A percentile compares a stretch with the other conserved stretches of the same genome.
Conservation (phyloP, 2,797 vertebrate genomes). For the Chrysocyon brachyurus region DNA sequence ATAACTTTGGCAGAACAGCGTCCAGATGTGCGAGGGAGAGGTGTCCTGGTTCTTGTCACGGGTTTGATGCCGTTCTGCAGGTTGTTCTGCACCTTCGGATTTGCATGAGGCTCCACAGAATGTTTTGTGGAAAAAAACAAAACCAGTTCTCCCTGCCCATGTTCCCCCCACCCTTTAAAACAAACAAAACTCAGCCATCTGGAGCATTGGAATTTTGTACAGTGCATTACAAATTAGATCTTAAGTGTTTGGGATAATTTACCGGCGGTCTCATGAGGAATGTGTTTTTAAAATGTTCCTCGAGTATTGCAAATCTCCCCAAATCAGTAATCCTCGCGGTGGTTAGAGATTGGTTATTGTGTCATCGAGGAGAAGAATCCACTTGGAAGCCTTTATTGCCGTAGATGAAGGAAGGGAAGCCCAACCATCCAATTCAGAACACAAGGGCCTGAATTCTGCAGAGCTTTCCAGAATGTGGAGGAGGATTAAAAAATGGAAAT, state of each 20-base stretch:
- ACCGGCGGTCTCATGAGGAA: neutral
- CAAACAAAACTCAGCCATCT: conserved; percentile 28
- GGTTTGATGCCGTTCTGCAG: too few relatives aligned
- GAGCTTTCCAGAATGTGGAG: neutral
- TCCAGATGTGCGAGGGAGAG: neutral
- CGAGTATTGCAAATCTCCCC: neutral
- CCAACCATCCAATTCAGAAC: neutral
- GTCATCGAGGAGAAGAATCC: neutral
- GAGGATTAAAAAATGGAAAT: neutral
- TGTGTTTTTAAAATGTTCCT: neutral
- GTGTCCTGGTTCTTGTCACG: neutral
- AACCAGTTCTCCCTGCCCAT: fast-evolving
- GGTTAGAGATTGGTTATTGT: neutral
- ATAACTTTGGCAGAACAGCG: neutral
- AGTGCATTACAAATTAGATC: neutral
- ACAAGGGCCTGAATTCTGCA: neutral
- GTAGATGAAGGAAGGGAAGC: neutral
- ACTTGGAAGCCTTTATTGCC: neutral
- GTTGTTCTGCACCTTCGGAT: neutral
- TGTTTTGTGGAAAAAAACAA: conserved; percentile 8
- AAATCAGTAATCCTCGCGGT: neutral
- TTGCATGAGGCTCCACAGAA: neutral
- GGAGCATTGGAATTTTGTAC: conserved; percentile 20
- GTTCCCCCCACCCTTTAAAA: neutral
- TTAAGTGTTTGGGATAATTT: neutral